Evolutionary conservation across 2,113 vertebrate species (phyloP), one percentile per base, ranked within the genome.

Genomic region (Scolopax mira): DNA sequence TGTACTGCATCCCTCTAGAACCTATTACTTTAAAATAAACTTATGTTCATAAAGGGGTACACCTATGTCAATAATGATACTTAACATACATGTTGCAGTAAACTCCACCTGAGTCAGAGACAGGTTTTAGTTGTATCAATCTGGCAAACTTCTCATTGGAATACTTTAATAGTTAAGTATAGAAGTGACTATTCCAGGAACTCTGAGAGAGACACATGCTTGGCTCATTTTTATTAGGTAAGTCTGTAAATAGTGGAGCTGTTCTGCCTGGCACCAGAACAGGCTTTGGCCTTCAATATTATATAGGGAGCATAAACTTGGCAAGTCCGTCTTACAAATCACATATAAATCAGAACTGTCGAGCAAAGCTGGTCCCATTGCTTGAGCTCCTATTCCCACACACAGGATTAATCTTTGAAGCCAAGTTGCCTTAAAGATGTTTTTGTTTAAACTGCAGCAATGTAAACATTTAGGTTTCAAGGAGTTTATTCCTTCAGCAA

Each of bases 401-500:
- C 72, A 81, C 33, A 92, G 60, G 27, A 94, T 67, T 78, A 73
- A 70, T 81, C 64, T 84, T 74, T 86, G 75, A 94, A 92, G 42
- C 60, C 64, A 94, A 90, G 58, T 49, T 94, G 49, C 42, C 60
- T 93, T 80, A 80, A 95, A 95, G 31, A 86, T 86, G 64, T 94
- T 95, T 94, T 94, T 93, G 64, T 92, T 94, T 90, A 88, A 94
- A 85, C 31, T 49, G 31, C 66, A 25, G 46, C 0, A 5, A 66
- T 77, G 21, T 80, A 95, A 94, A 92, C 51, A 74, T 84, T 71
- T 83, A 70, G 28, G 37, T 88, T 90, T 93, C 64, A 80, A 85
- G 79, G 55, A 88, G 72, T 80, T 92, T 80, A 90, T 92, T 94
- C 60, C 55, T 93, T 94, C 39, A 88, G 42, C 37, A 96, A 88